phyloP scores from a whole-genome alignment of 1,140 invertebrate species.

The Copidosoma floridanum region DNA sequence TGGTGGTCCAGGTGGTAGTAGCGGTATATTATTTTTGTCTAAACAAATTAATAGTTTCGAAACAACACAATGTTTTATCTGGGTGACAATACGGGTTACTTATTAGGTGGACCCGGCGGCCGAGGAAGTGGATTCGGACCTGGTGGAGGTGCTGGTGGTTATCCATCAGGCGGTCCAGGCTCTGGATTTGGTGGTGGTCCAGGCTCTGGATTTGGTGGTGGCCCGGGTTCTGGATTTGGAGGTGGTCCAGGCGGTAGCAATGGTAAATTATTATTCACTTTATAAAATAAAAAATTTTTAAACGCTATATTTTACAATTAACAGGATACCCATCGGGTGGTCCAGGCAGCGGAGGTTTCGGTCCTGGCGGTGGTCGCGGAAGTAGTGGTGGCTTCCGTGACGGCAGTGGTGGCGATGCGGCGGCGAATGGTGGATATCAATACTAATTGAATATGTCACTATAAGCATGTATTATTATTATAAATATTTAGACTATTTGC shows the following conservation, averaged over 20 bases:
- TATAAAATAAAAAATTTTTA: not conserved
- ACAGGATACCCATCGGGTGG: slow-evolving; percentile 31
- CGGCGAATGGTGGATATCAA: slow-evolving; percentile 53
- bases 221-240: slow-evolving; percentile 29
- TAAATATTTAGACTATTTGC: not conserved
- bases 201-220: slow-evolving; percentile 20
- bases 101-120: slow-evolving; percentile 30
- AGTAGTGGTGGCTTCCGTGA: slow-evolving; percentile 45
- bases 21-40: slow-evolving; percentile 6
- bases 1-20: slow-evolving; percentile 18
- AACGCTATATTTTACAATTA: not conserved
- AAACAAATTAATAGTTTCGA: not conserved
- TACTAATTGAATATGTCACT: slow-evolving; percentile 42
- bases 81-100: slow-evolving; percentile 32
- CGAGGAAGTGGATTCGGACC: too few relatives aligned
- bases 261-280: slow-evolving; percentile 7
- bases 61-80: too few relatives aligned
- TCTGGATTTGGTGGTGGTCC: slow-evolving; percentile 18
- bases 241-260: slow-evolving; percentile 21
- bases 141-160: slow-evolving; percentile 16
- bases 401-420: slow-evolving; percentile 50
- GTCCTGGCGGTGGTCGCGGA: slow-evolving; percentile 24
- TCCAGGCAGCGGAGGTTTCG: slow-evolving; percentile 27
- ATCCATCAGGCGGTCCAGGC: slow-evolving; percentile 32
- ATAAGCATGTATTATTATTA: slow-evolving; percentile 22